Evolutionary conservation across 2,113 vertebrate genomes (phyloP).

Genomic region (Sylvilagus bachmani): DNA sequence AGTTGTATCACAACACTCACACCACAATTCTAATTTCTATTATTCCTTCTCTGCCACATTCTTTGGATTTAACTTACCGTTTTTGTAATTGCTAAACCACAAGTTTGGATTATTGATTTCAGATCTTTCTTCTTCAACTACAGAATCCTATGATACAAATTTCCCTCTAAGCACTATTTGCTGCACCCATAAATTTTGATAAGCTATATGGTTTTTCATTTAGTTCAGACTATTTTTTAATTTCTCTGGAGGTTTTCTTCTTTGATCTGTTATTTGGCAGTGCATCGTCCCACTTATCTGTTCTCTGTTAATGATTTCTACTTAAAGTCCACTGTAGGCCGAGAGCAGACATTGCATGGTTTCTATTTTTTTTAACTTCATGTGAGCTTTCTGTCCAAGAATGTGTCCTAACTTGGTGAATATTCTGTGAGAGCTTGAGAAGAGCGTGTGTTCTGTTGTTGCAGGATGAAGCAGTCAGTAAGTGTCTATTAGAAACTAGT

Average conservation of each 20-base stretch:
- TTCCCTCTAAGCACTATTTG: background rate
- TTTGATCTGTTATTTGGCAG: background rate
- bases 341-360: background rate
- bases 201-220: background rate
- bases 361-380: background rate
- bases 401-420: background rate
- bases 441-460: background rate
- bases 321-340: background rate
- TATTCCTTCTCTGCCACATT: background rate
- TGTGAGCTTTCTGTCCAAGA: background rate
- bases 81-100: background rate
- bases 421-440: no score
- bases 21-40: background rate
- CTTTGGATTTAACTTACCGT: background rate
- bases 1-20: no score
- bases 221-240: background rate
- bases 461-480: background rate
- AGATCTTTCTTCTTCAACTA: background rate
- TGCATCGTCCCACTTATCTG: background rate
- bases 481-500: background rate
- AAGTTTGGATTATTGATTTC: background rate
- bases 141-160: background rate
- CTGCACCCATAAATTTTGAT: background rate
- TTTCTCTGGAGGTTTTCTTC: background rate
- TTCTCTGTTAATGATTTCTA: background rate